These are phyloP conservation scores for Axea sp. DNA, from an alignment of 2,888 invertebrate genomes.

Conservation along the genomic window DNA sequence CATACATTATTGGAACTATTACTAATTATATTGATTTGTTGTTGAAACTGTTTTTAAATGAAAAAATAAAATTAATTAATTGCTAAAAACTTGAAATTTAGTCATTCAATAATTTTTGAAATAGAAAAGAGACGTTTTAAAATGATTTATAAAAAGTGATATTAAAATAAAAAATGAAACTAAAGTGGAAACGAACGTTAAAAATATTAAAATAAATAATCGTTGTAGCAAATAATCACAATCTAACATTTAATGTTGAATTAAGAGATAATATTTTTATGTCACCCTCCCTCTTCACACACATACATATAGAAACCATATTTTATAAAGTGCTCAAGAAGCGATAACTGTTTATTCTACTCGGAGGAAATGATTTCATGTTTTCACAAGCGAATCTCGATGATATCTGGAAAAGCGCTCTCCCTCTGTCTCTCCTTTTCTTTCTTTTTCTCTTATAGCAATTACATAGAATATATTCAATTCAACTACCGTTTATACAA, in stretches of 20 bases:
- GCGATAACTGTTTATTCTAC: constrained; percentile 48
- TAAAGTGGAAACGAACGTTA: constrained; percentile 3
- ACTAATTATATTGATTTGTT: too few relatives aligned
- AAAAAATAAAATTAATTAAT: not conserved
- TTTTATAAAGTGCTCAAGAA: constrained; percentile 50
- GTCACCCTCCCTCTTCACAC: too few relatives aligned
- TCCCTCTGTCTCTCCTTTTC: too few relatives aligned
- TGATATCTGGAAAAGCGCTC: constrained; percentile 63
- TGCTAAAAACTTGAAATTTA: too few relatives aligned
- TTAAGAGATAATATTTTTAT: constrained; percentile 44
- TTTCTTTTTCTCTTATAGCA: too few relatives aligned
- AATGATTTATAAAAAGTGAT: constrained; percentile 39
- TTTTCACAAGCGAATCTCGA: constrained; percentile 63
- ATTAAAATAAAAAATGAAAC: constrained; percentile 43
- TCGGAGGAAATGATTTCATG: constrained; percentile 50
- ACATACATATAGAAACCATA: constrained; percentile 34
- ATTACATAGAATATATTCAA: constrained; percentile 61
- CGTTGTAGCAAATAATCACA: constrained; percentile 13
- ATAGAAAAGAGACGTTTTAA: constrained; percentile 7
- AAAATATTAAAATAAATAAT: constrained; percentile 35
- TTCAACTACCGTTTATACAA: constrained; percentile 22
- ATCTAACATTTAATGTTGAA: constrained; percentile 18
- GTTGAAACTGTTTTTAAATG: too few relatives aligned
- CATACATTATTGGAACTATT: too few relatives aligned
- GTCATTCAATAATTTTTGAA: constrained; percentile 35